phyloP scores from a whole-genome alignment of 1,140 invertebrate species.

The Amyelois transitella region DNA sequence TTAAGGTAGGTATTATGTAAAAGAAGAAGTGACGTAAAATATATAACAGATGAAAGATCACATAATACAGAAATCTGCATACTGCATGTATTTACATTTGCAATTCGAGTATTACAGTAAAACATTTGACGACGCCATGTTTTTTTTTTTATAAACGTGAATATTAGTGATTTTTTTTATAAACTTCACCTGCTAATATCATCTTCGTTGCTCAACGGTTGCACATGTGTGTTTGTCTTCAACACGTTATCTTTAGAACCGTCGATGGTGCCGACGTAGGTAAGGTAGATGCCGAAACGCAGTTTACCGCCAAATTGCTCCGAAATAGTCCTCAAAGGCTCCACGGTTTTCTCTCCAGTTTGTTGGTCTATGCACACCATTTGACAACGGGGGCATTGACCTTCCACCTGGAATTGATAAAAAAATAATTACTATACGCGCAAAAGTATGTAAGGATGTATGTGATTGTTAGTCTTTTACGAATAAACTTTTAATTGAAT shows the following conservation, averaged over 20 bases:
- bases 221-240: slow-evolving; percentile 31
- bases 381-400: slow-evolving; percentile 90
- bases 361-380: slow-evolving; percentile 95
- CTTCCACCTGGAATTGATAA: slow-evolving; percentile 78
- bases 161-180: neutral
- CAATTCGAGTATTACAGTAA: too few species aligned
- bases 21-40: too few species aligned
- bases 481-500: too few species aligned
- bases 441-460: too few species aligned
- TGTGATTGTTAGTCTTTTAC: too few species aligned
- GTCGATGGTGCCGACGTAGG: slow-evolving; percentile 47
- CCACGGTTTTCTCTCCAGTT: slow-evolving; percentile 85
- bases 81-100: too few species aligned
- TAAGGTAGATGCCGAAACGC: slow-evolving; percentile 85
- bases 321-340: slow-evolving; percentile 89
- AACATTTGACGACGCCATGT: neutral
- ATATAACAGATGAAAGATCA: too few species aligned
- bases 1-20: too few species aligned
- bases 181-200: slow-evolving; percentile 36
- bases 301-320: slow-evolving; percentile 83
- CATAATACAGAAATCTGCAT: too few species aligned
- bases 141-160: too few species aligned
- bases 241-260: slow-evolving; percentile 32
- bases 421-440: too few species aligned
- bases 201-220: slow-evolving; percentile 32